Base-by-base conservation (phyloP, 1,140 invertebrate genomes). In the Drosophila kurseongensis region DNA sequence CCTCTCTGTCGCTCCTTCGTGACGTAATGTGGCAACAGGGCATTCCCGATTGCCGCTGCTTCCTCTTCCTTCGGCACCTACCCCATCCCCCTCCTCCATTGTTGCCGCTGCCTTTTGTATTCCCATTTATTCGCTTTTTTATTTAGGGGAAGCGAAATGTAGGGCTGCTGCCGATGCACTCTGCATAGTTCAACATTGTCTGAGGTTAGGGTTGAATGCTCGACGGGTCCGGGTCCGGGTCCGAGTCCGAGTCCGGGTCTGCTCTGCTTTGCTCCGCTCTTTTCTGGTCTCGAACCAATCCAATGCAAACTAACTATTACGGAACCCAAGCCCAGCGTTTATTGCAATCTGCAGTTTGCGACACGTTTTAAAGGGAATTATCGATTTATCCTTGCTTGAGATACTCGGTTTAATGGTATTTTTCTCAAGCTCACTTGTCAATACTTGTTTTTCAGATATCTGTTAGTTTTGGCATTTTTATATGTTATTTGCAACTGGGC, bases 161-260 rank as follows among this genome's bases (percentile, higher is more conserved):
- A 71, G 67, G 62, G 45, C 73, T 71, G 59, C 16, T 51, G 47
- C 47, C 23, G 45, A 40, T 76, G 56, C 60, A 62, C 42, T 36
- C 66, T 51, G 62, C 56, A 63, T 80, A 63, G 59, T 80, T 57
- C 45, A 61, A 78, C 69, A 88, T 91, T 91, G 89, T 91, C 89
- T 89, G 89, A 91, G 89, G 89, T 91, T 91, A 91, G 88, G 89
- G 83, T 86, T 88, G 83, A 88, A 86, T 78, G 82, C 61, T 80
- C 82, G 63, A 78, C 50, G 62, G 63, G 50, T 7, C 14, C 41
- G 42, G n/a, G 14, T 14, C 8, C 44, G 52, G 32, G 42, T n/a
- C 40, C 35, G 16, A 45, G 42, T 54, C 23, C 35, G 7, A 32
- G 29, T 32, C 29, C 29, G 8, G 29, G 29, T 32, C 29, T 32